phyloP scores from a whole-genome alignment of 1,140 invertebrate species.

The Teleogryllus occipitalis region DNA sequence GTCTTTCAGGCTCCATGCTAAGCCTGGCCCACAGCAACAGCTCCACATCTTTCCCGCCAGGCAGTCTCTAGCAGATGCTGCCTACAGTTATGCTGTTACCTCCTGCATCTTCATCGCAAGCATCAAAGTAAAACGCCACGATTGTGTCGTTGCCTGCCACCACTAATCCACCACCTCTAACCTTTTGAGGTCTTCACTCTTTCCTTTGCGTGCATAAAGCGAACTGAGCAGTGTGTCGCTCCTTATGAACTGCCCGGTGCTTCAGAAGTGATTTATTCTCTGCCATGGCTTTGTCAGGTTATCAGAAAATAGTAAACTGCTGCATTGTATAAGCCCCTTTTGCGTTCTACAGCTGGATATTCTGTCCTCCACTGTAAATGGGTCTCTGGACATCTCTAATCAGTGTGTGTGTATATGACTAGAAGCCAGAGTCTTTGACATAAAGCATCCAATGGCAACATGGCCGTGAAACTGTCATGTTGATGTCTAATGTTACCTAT shows the following conservation, averaged over 20 bases:
- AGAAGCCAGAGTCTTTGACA: not conserved
- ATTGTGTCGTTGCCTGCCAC: not conserved
- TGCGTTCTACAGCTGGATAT: not conserved
- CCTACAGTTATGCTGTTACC: not conserved
- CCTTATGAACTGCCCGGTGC: not conserved
- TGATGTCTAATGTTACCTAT: not conserved
- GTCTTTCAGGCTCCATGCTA: slow-evolving; percentile 86
- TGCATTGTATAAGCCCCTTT: not conserved
- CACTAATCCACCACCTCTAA: not conserved
- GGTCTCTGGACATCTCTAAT: not conserved
- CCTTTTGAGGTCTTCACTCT: not conserved
- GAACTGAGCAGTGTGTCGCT: not conserved
- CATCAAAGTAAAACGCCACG: not conserved
- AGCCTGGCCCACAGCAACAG: slow-evolving; percentile 90
- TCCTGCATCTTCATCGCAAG: not conserved
- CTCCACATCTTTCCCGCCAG: slow-evolving; percentile 77
- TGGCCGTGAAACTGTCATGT: not conserved
- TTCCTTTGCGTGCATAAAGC: not conserved
- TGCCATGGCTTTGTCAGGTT: not conserved
- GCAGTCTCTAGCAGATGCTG: slow-evolving; percentile 57
- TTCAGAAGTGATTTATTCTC: slow-evolving; percentile 1
- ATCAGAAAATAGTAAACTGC: not conserved
- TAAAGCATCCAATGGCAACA: not conserved
- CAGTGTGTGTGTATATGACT: not conserved
- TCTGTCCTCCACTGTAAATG: not conserved